These are phyloP conservation scores for Xestia rhomboidea DNA, from an alignment of 2,888 invertebrate species.

Conservation along the genomic window DNA sequence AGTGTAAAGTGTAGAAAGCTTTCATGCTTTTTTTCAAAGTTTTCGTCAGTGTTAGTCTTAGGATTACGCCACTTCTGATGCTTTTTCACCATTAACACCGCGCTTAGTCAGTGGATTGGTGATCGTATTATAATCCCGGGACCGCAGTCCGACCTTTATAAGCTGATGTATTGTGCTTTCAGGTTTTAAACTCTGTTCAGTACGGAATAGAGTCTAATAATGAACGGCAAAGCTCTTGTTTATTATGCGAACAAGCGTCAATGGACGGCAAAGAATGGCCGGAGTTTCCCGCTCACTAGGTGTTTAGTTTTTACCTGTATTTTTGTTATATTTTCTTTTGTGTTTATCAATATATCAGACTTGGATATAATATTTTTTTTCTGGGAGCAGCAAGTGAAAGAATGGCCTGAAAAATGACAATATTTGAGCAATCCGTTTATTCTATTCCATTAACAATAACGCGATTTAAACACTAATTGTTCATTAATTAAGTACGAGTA, in stretches of 20 bases:
- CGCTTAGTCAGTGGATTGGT: slow-evolving; percentile 34
- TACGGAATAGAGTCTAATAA: slow-evolving; percentile 19
- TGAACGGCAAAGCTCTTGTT: slow-evolving; percentile 10
- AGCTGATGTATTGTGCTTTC: slow-evolving; percentile 17
- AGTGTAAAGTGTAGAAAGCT: slow-evolving; percentile 7
- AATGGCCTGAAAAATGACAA: not conserved
- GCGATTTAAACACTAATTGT: not conserved
- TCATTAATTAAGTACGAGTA: too few relatives aligned
- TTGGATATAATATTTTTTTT: not conserved
- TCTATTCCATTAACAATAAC: not conserved
- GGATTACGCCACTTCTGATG: slow-evolving; percentile 40
- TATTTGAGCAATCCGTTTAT: not conserved
- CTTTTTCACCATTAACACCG: slow-evolving; percentile 51
- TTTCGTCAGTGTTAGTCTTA: slow-evolving; percentile 22
- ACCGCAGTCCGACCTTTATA: slow-evolving; percentile 34
- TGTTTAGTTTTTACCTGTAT: slow-evolving; percentile 28
- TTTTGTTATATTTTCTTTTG: not conserved
- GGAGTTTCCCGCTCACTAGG: slow-evolving; percentile 25
- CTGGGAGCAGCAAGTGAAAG: not conserved
- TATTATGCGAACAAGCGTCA: slow-evolving; percentile 35
- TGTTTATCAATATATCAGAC: not conserved
- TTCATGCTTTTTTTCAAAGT: slow-evolving; percentile 17
- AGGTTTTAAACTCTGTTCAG: slow-evolving; percentile 19
- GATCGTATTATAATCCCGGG: slow-evolving; percentile 44
- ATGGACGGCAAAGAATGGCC: slow-evolving; percentile 29